These are phyloP conservation scores for Alosa sapidissima DNA, from an alignment of 2,797 vertebrate genomes.

Conservation along the genomic window DNA sequence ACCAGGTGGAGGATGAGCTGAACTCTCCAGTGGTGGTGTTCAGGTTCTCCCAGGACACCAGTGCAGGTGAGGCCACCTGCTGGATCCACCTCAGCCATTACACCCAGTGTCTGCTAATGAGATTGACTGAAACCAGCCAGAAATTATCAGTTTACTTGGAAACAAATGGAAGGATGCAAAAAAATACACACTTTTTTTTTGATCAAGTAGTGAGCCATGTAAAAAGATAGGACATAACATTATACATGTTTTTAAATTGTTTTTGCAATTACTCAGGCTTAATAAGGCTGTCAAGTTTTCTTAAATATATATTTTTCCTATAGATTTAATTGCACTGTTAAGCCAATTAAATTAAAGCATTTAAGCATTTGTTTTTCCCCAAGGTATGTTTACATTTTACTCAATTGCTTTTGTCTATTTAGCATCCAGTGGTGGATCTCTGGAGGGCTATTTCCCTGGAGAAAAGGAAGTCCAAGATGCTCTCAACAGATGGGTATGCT, in stretches of 20 bases:
- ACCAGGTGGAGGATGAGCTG: slow-evolving; percentile 91
- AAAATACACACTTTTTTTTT: not conserved
- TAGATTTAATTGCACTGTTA: not conserved
- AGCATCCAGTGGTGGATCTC: slow-evolving; percentile 66
- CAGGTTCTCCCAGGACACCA: slow-evolving; percentile 78
- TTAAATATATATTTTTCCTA: not conserved
- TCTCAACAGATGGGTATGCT: slow-evolving; percentile 90
- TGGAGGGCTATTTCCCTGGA: slow-evolving; percentile 62
- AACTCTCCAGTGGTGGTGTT: slow-evolving; percentile 92
- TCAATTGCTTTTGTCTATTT: not conserved
- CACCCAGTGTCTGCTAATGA: not conserved
- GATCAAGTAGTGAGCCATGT: not conserved
- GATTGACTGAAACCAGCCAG: not conserved
- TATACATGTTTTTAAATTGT: not conserved
- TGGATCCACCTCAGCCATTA: not conserved
- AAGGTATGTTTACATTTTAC: not conserved
- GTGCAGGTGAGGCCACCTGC: slow-evolving; percentile 70
- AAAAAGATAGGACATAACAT: not conserved
- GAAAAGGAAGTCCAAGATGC: slow-evolving; percentile 83
- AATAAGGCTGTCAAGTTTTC: not conserved
- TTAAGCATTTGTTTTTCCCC: not conserved
- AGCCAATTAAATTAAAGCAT: not conserved
- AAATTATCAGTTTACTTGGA: not conserved
- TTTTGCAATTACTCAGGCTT: not conserved
- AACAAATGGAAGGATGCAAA: not conserved